These are phyloP conservation scores for Zonotrichia albicollis DNA, from an alignment of 2,797 vertebrate species.

Conservation along the genomic window DNA sequence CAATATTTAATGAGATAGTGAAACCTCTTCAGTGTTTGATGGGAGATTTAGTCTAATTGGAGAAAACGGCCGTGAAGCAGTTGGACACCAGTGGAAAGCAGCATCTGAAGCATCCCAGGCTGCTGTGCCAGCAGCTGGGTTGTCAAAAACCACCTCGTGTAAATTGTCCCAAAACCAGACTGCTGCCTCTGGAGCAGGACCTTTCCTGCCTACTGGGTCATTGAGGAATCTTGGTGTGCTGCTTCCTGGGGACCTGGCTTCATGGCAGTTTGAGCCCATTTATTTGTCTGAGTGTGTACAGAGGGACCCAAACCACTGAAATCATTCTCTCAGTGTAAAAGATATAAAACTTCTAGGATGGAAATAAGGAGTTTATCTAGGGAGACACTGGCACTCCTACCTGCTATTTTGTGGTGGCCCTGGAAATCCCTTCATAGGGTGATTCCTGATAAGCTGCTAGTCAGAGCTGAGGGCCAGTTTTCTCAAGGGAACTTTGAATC, in stretches of 20 bases:
- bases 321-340: neutral
- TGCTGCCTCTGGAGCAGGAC: neutral
- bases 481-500: neutral
- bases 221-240: neutral
- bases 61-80: rapidly evolving
- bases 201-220: neutral
- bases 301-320: neutral
- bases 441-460: neutral
- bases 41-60: neutral
- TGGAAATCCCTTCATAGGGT: neutral
- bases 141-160: neutral
- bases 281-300: neutral
- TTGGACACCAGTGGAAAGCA: neutral
- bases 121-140: neutral
- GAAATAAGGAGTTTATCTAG: neutral
- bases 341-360: neutral
- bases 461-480: neutral
- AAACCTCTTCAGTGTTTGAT: neutral
- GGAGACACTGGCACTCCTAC: neutral
- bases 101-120: neutral
- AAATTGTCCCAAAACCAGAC: neutral
- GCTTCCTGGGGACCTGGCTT: neutral
- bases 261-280: neutral
- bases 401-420: neutral
- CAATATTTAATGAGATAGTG: too few relatives aligned